Evolutionary conservation across 2,888 invertebrate species (phyloP).

Genomic region (Calliopum simillimum): DNA sequence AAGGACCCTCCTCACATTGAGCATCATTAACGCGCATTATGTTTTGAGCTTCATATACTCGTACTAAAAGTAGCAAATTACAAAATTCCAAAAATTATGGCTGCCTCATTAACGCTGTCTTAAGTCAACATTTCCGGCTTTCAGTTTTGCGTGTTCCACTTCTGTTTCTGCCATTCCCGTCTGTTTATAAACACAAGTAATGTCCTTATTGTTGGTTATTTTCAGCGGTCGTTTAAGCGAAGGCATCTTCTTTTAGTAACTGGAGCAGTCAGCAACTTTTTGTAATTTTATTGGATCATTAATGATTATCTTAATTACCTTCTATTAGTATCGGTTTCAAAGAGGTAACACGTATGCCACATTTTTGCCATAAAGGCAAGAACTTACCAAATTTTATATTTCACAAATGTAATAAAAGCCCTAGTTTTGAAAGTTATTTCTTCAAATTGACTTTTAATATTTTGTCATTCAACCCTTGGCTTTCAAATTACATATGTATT

Average conservation of each 20-base stretch:
- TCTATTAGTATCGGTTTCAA: neutral
- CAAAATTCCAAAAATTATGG: conserved; percentile 15
- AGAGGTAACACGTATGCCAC: too few species aligned
- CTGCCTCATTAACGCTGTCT: conserved; percentile 22
- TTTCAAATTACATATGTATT: too few species aligned
- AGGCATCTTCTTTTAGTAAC: too few species aligned
- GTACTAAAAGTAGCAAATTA: conserved; percentile 12
- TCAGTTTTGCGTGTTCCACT: neutral
- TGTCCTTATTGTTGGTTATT: too few species aligned
- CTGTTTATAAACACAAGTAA: neutral
- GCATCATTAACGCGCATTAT: neutral
- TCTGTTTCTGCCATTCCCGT: neutral
- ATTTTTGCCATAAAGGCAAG: too few species aligned
- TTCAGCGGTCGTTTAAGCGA: too few species aligned
- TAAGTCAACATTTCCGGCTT: neutral
- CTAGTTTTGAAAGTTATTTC: too few species aligned
- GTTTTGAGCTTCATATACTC: neutral
- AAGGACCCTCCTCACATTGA: neutral
- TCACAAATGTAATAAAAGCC: too few species aligned
- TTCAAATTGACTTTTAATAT: too few species aligned
- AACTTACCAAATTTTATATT: too few species aligned
- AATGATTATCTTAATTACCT: neutral
- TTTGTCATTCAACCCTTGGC: too few species aligned
- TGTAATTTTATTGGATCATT: neutral
- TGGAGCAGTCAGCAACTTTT: neutral